These are phyloP conservation scores for Meandrusa payeni DNA, from an alignment of 2,888 invertebrate species.

Conservation along the genomic window DNA sequence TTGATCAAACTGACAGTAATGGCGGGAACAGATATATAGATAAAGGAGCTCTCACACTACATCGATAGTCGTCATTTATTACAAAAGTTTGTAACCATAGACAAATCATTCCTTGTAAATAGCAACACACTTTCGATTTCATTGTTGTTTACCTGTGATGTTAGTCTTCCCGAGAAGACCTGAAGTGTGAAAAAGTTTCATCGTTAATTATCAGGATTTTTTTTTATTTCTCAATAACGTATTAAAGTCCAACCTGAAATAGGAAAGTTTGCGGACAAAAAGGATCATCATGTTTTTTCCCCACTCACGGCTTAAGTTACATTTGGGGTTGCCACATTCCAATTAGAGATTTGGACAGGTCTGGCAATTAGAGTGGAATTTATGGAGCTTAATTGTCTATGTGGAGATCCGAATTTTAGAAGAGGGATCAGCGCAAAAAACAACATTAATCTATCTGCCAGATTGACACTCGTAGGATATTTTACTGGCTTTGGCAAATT, in stretches of 20 bases:
- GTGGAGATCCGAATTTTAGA: constrained; percentile 41
- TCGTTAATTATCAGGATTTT: constrained; percentile 74
- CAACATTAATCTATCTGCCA: constrained; percentile 47
- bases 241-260: constrained; percentile 75
- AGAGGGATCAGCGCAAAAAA: constrained; percentile 42
- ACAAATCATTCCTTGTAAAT: constrained; percentile 62
- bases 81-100: constrained; percentile 45
- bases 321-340: constrained; percentile 45
- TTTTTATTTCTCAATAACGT: constrained; percentile 54
- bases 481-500: constrained; percentile 3
- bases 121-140: constrained; percentile 53
- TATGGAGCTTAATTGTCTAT: constrained; percentile 51
- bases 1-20: too few species aligned
- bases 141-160: constrained; percentile 73
- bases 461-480: constrained; percentile 31
- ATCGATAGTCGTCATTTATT: constrained; percentile 41
- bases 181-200: constrained; percentile 80
- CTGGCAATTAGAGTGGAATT: constrained; percentile 54
- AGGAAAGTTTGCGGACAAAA: constrained; percentile 75
- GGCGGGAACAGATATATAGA: too few species aligned
- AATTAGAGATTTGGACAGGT: constrained; percentile 57
- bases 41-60: too few species aligned
- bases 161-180: constrained; percentile 83
- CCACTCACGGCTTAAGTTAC: constrained; percentile 37
- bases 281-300: constrained; percentile 57